Base-by-base conservation (phyloP, 2,113 vertebrate genomes). In the Pelusios castaneus region DNA sequence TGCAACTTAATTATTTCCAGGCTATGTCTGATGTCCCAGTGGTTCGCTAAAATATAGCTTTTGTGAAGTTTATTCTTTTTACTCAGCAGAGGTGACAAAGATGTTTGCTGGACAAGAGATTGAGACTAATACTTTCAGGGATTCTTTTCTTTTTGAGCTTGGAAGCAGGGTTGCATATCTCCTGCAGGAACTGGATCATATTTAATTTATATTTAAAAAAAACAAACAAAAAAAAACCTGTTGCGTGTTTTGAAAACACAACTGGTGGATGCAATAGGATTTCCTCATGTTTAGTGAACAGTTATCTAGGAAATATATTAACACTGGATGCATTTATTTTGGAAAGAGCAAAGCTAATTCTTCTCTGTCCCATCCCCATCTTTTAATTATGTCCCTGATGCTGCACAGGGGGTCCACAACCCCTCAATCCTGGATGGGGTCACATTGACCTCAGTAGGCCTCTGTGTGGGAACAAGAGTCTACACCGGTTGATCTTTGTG, bases 111-210 rank as follows among this genome's bases (percentile, higher is more conserved):
- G 55, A 91, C 89, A 95, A 92, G 54, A 91, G 43, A 89, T 94
- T 94, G 79, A 86, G n/a, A 47, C 24, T 86, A 45, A 41, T 41
- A 29, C 89, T 89, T 93, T 88, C 77, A 80, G 80, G 93, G 75
- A 16, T 6, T 2, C 0, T 17, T 49, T 70, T 24, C 76, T 90
- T 73, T 87, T 85, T 1, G 9, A 82, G 58, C n/a, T 96, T 96
- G 94, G 89, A 96, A 78, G 5, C 82, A 91, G 75, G 6, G 31
- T 88, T 87, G 47, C 91, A 85, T 95, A 38, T 88, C 77, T 97
- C 94, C 90, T 88, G 76, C 58, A 29, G 96, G 92, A 96, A 54
- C n/a, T 95, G 89, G 52, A 84, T 89, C 51, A 41, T 85, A 95
- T 93, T 31, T 93, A 45, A 77, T 47, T 93, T 94, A 89, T 63